Evolutionary conservation across 1,140 invertebrate species (phyloP), one percentile per base, ranked within the genome.

Genomic region (Cyphomyrmex costatus): DNA sequence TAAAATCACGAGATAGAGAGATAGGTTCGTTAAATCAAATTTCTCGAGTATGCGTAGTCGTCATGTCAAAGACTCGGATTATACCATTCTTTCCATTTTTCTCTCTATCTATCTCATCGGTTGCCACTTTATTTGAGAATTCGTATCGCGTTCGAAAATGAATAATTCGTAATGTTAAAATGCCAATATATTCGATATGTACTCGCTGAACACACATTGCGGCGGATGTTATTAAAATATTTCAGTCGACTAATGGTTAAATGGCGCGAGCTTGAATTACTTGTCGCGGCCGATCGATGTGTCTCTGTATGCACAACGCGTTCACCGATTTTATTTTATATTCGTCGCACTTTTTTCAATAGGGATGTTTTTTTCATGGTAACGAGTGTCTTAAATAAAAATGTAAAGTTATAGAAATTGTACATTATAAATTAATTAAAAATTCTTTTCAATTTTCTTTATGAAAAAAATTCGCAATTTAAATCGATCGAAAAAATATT

Each of bases 181-280:
- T 83, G 79, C 79, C 79, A 83, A 63, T 83, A 83, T 61, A 83
- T 83, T 46, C 79, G 79, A 83, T 83, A 83, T 42, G 36, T 73
- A 42, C 68, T 42, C 68, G 42, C 36, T 83, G 79, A 53, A 83
- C 68, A 83, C 68, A 83, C 79, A 73, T 53, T 83, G 68, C 53
- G 79, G 79, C 79, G 79, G 68, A 83, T 83, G 79, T 83, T 83
- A 83, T 83, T 83, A 83, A 74, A 83, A 83, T 83, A 83, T 83
- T 83, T 83, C 79, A 83, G 79, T 83, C 79, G 53, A 33, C 53
- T 83, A 74, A 83, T 83, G 79, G 79, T 74, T 83, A 83, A 83
- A 83, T 83, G 70, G 79, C 79, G 79, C 70, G 79, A 83, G 79
- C 79, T 83, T 83, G 66, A 83, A 83, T 83, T 83, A 74, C 36